These are phyloP conservation scores for Oreotragus oreotragus DNA, from an alignment of 2,113 vertebrate genomes.

Conservation along the genomic window DNA sequence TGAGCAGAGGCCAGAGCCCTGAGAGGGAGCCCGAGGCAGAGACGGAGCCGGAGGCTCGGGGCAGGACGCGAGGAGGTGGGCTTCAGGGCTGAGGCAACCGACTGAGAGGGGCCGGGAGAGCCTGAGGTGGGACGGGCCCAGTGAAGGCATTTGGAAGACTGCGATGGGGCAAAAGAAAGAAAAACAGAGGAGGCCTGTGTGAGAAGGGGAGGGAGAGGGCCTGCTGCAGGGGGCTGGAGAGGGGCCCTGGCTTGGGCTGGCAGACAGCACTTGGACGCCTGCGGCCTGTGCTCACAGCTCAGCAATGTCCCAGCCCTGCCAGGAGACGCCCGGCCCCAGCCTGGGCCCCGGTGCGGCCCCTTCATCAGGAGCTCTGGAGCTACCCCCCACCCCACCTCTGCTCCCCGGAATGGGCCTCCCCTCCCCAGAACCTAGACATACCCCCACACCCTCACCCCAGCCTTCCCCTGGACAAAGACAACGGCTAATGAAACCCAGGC, in stretches of 20 bases:
- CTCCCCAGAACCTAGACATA: background rate
- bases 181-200: slow-evolving; percentile 11
- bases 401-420: background rate
- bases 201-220: background rate
- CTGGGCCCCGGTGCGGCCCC: background rate
- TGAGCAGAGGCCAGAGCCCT: background rate
- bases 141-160: background rate
- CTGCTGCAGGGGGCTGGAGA: slow-evolving; percentile 15
- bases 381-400: background rate
- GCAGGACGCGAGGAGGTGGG: too few species aligned
- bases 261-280: slow-evolving; percentile 59
- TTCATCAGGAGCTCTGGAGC: slow-evolving; percentile 19
- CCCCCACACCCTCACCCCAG: background rate
- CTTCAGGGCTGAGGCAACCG: background rate
- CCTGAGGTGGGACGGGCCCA: background rate
- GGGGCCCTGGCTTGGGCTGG: slow-evolving; percentile 41
- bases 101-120: background rate
- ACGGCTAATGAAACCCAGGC: slow-evolving; percentile 18
- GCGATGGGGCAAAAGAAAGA: background rate
- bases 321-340: slow-evolving; percentile 55
- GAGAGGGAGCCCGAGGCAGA: background rate
- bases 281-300: slow-evolving; percentile 65
- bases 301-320: slow-evolving; percentile 68
- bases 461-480: background rate
- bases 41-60: background rate